phyloP scores from a whole-genome alignment of 2,888 invertebrate genomes.

The Drosophila sordidapex region DNA sequence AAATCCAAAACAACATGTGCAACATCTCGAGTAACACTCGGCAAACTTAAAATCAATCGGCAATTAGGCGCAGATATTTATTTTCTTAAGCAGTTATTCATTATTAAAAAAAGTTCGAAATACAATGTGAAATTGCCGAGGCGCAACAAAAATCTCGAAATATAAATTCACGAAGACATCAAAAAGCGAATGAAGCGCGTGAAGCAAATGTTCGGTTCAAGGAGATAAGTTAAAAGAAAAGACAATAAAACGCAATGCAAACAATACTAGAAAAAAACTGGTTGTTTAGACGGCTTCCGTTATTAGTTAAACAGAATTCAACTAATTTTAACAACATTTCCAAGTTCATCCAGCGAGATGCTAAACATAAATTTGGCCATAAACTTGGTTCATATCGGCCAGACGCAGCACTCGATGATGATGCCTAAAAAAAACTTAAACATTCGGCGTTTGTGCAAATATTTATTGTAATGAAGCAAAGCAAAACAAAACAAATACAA shows the following conservation, averaged over 20 bases:
- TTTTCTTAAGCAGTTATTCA: conserved; percentile 53
- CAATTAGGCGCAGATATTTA: conserved; percentile 60
- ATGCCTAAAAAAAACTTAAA: conserved; percentile 44
- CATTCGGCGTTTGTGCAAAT: conserved; percentile 52
- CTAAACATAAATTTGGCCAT: conserved; percentile 39
- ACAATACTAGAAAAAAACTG: not conserved
- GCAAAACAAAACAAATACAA: conserved; percentile 3
- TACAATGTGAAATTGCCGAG: conserved; percentile 4
- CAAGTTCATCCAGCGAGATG: conserved; percentile 41
- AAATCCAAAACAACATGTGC: conserved; percentile 61
- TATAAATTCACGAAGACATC: conserved; percentile 40
- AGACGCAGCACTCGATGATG: conserved; percentile 36
- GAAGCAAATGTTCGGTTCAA: conserved; percentile 25
- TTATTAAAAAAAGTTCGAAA: conserved; percentile 29
- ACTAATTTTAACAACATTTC: conserved; percentile 32
- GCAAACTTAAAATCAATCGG: conserved; percentile 63
- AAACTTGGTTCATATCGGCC: conserved; percentile 28
- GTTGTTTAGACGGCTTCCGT: conserved; percentile 21
- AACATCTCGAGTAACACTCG: conserved; percentile 65
- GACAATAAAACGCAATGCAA: not conserved
- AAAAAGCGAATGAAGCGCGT: conserved; percentile 21
- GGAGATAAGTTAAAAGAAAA: conserved; percentile 18
- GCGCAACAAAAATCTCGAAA: conserved; percentile 5
- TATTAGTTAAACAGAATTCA: conserved; percentile 36
- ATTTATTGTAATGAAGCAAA: conserved; percentile 62